phyloP scores from a whole-genome alignment of 2,797 vertebrate genomes.

The Myotis pilosus region DNA sequence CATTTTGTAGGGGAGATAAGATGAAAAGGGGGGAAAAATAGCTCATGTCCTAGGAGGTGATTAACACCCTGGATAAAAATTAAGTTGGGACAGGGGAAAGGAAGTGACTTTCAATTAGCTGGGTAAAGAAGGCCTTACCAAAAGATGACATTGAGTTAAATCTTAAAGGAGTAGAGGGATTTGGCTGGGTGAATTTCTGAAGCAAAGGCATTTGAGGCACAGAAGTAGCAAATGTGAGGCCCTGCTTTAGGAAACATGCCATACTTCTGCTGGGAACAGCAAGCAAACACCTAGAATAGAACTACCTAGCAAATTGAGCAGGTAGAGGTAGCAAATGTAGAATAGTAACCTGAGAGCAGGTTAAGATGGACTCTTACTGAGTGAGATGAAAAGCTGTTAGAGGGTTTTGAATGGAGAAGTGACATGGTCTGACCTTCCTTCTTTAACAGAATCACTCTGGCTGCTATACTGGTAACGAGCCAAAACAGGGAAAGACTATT shows the following conservation, averaged over 20 bases:
- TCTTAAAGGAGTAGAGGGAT: background rate
- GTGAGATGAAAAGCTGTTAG: background rate
- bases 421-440: background rate
- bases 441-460: background rate
- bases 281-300: background rate
- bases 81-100: background rate
- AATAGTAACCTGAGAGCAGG: background rate
- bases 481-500: background rate
- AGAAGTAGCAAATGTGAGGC: background rate
- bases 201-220: background rate
- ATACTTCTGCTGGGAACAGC: background rate
- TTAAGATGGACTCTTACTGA: background rate
- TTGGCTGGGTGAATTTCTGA: background rate
- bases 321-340: background rate
- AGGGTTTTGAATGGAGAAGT: background rate
- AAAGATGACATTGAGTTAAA: background rate
- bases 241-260: background rate
- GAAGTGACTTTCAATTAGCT: background rate
- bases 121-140: background rate
- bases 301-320: background rate
- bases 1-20: background rate
- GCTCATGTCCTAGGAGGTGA: background rate
- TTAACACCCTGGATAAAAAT: slow-evolving; percentile 25
- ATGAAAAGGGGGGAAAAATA: accelerated
- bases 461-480: background rate